Evolutionary conservation across 2,888 invertebrate species (phyloP), one percentile per base, ranked within the genome.

Genomic region (Calameuta pallipes): DNA sequence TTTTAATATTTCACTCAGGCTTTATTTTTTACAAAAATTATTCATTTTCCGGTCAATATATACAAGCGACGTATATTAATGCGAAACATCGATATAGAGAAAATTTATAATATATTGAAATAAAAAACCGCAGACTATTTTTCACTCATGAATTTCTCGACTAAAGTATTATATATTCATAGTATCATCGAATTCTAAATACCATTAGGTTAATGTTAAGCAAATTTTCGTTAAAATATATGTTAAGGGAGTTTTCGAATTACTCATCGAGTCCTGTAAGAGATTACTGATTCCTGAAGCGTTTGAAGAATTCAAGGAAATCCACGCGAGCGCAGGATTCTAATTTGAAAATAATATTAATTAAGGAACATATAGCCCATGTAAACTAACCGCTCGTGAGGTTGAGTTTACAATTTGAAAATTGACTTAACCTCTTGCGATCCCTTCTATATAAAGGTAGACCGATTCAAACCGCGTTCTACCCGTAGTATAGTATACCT

Each of bases 361-460:
- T 85, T 81, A 81, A 83, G 81, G 23, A 23, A 23, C 23, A 23
- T 33, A 36, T 31, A 68, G 36, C 37, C 36, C 56, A 56, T 23
- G 56, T 56, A 56, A 56, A 56, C 56, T 56, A 56, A 56, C 77
- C 78, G 70, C 36, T 78, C 36, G 71, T 56, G 41, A 76, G 79
- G 75, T 35, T 74, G 73, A 69, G 75, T 74, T 78, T 74, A n/a
- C 36, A 69, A 74, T 36, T 74, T 74, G 35, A 74, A 80, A 80
- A 84, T 84, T 84, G 83, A 86, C 83, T 86, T 82, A 83, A 83
- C 82, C 82, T 83, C 83, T 79, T 74, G 79, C 31, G 71, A 74
- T 34, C 76, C 56, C 73, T 79, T 76, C 69, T 78, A 74, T 77
- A 69, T 70, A 23, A 56, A 56, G 9, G 6, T 23, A 15, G 23